Evolutionary conservation across 2,797 vertebrate genomes (phyloP).

Genomic region (Zalophus californianus): DNA sequence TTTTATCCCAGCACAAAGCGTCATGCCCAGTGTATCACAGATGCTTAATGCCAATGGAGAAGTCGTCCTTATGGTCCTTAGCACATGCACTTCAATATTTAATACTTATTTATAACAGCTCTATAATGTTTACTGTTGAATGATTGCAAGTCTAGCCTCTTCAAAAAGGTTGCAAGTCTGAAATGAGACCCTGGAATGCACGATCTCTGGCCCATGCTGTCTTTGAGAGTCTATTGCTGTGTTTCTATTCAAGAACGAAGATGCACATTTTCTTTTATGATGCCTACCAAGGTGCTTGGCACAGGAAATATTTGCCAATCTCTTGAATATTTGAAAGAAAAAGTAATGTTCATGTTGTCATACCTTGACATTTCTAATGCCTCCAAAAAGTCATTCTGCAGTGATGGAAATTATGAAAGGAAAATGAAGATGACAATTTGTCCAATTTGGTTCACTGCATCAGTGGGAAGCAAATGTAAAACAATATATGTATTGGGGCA

Average conservation of each 20-base stretch:
- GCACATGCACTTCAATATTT: neutral
- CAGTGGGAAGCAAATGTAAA: neutral
- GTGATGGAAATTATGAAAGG: constrained; percentile 11
- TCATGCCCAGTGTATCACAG: neutral
- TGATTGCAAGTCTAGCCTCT: neutral
- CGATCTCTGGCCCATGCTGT: neutral
- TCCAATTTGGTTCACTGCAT: neutral
- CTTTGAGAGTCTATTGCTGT: neutral
- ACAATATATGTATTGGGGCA: neutral
- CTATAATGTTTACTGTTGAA: neutral
- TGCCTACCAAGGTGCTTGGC: neutral
- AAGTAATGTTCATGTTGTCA: neutral
- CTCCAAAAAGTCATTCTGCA: neutral
- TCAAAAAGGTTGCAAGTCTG: neutral
- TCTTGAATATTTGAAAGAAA: neutral
- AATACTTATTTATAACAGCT: neutral
- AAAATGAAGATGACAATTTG: neutral
- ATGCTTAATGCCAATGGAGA: neutral
- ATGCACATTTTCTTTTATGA: neutral
- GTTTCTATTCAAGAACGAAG: neutral
- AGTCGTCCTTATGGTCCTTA: neutral
- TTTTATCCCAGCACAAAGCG: neutral
- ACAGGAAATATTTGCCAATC: neutral
- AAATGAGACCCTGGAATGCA: neutral
- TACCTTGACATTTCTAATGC: neutral